These are phyloP conservation scores for Sinelater perroti DNA, from an alignment of 2,888 invertebrate species.

Conservation along the genomic window DNA sequence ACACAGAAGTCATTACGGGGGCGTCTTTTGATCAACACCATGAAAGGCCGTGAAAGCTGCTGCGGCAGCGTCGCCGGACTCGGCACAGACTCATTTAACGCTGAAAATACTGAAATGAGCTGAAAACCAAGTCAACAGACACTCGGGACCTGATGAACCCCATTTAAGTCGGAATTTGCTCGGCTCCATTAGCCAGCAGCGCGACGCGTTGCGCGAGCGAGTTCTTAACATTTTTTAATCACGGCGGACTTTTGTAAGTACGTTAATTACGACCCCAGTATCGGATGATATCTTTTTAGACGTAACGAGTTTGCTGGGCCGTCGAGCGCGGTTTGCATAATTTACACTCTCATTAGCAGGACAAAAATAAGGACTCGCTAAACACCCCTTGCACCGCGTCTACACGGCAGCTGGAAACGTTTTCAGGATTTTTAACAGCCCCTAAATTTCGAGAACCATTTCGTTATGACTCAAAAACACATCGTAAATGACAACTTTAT, in stretches of 20 bases:
- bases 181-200: constrained; percentile 31
- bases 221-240: constrained; percentile 41
- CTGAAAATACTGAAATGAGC: constrained; percentile 32
- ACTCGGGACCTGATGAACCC: constrained; percentile 32
- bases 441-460: too few relatives aligned
- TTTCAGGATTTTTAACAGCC: too few relatives aligned
- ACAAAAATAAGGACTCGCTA: constrained; percentile 42
- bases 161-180: constrained; percentile 37
- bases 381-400: constrained; percentile 24
- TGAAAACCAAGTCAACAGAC: constrained; percentile 34
- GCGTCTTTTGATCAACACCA: constrained; percentile 16
- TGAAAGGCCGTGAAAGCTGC: constrained; percentile 4
- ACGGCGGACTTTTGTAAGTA: constrained; percentile 49
- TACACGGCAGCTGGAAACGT: constrained; percentile 6
- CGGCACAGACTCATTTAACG: constrained; percentile 30
- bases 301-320: constrained; percentile 48
- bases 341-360: constrained; percentile 51
- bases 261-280: constrained; percentile 53
- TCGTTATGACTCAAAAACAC: too few relatives aligned
- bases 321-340: constrained; percentile 46
- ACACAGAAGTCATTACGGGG: not conserved
- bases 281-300: constrained; percentile 55
- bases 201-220: constrained; percentile 22
- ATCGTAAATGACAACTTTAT: too few relatives aligned
- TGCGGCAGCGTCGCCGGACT: constrained; percentile 7